A percentile compares a stretch with the other conserved stretches of the same genome.
These are phyloP conservation scores for Triplophysa tibetana DNA, from an alignment of 2,113 vertebrate species.

Conservation along the genomic window DNA sequence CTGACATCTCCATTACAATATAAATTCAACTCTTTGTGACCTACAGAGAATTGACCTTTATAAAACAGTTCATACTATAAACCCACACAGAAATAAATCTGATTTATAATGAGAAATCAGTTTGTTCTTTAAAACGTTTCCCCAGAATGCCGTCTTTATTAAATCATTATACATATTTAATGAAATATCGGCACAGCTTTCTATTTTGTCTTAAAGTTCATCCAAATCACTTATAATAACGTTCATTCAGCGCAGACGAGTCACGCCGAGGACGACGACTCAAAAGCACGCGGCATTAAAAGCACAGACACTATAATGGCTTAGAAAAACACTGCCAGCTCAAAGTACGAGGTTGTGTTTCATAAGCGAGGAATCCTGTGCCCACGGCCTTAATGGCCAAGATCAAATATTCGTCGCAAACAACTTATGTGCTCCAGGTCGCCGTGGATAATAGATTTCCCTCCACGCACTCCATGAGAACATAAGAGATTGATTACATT, in stretches of 20 bases:
- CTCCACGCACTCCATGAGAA: constrained; percentile 42
- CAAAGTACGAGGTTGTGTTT: constrained; percentile 19
- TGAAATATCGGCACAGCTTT: background rate
- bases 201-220: background rate
- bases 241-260: background rate
- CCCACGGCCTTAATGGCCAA: constrained; percentile 27
- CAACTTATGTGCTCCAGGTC: constrained; percentile 33
- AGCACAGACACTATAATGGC: constrained; percentile 2
- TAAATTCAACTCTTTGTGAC: constrained; percentile 23
- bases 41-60: constrained; percentile 19
- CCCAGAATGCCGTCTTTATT: background rate
- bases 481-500: constrained; percentile 49
- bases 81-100: constrained; percentile 3
- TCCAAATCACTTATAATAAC: background rate
- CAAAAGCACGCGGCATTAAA: background rate
- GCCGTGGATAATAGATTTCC: constrained; percentile 43
- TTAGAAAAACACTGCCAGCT: constrained; percentile 11
- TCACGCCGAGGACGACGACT: background rate
- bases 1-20: background rate
- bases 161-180: constrained; percentile 10
- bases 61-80: constrained; percentile 36
- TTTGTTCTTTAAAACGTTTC: constrained; percentile 5
- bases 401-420: constrained; percentile 47
- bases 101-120: constrained; percentile 7
- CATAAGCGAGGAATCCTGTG: constrained; percentile 27